phyloP scores from a whole-genome alignment of 1,140 invertebrate species.

The Acromyrmex charruanus region DNA sequence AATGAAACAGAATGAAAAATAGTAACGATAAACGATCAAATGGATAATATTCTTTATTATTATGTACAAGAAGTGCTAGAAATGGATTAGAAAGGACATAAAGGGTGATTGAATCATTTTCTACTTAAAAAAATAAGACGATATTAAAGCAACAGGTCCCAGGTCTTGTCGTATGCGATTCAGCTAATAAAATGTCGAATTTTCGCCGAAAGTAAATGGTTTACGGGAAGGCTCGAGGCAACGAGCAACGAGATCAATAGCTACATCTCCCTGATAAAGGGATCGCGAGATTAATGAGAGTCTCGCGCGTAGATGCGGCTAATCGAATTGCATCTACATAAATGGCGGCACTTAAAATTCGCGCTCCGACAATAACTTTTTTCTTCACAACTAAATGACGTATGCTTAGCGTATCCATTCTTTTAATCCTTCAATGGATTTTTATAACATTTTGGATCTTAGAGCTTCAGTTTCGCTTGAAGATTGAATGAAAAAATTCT shows the following conservation, averaged over 20 bases:
- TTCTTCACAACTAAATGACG: slow-evolving; percentile 31
- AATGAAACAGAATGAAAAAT: not conserved
- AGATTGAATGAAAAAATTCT: not conserved
- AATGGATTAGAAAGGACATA: not conserved
- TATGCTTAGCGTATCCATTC: not conserved
- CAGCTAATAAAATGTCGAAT: slow-evolving; percentile 4
- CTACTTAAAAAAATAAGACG: not conserved
- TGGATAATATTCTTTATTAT: too few species aligned
- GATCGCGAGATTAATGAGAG: slow-evolving; percentile 46
- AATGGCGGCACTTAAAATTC: slow-evolving; percentile 44
- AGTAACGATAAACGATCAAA: not conserved
- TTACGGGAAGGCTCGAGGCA: not conserved
- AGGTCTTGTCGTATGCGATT: not conserved
- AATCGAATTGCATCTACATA: slow-evolving; percentile 50
- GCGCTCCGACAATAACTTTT: not conserved
- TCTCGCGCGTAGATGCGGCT: slow-evolving; percentile 17
- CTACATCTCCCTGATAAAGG: slow-evolving; percentile 9
- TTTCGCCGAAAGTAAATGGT: slow-evolving; percentile 22
- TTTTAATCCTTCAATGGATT: not conserved
- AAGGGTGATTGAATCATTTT: not conserved
- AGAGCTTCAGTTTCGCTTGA: not conserved
- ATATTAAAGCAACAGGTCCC: slow-evolving; percentile 52
- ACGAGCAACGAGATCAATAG: slow-evolving; percentile 24
- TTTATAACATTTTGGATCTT: not conserved
- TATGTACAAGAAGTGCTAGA: not conserved